These are phyloP conservation scores for Agrochola litura DNA, from an alignment of 2,888 invertebrate species.

Conservation along the genomic window DNA sequence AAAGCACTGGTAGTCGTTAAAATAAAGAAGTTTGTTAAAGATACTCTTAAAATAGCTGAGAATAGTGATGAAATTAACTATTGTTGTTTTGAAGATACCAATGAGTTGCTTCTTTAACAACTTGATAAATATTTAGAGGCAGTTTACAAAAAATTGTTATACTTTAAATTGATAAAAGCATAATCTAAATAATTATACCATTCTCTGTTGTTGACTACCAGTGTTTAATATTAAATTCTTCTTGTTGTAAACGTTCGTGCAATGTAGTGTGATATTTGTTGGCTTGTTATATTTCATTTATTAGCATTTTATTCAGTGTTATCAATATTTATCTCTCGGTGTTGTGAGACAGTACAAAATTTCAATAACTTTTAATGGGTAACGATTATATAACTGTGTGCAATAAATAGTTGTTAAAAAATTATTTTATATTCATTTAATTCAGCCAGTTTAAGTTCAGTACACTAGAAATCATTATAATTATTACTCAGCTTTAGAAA, in stretches of 20 bases:
- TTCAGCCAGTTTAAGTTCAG: conserved; percentile 32
- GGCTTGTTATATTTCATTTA: conserved; percentile 51
- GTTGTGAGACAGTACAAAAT: conserved; percentile 65
- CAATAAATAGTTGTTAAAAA: conserved; percentile 73
- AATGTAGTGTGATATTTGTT: conserved; percentile 62
- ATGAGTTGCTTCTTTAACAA: not conserved
- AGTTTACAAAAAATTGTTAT: not conserved
- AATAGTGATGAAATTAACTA: not conserved
- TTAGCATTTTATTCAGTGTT: conserved; percentile 51
- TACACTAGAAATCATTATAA: conserved; percentile 20
- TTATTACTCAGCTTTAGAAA: not conserved
- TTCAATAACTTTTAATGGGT: conserved; percentile 76
- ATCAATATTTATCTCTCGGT: conserved; percentile 55
- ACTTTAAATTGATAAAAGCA: not conserved
- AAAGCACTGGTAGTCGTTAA: conserved; percentile 53
- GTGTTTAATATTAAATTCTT: conserved; percentile 34
- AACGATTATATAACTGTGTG: conserved; percentile 78
- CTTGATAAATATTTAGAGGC: not conserved
- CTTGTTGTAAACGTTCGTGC: conserved; percentile 50
- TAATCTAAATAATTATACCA: not conserved
- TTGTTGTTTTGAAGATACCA: not conserved
- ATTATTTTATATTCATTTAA: conserved; percentile 41
- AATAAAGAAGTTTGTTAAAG: not conserved
- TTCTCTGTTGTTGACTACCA: conserved; percentile 30
- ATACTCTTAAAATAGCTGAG: not conserved